Evolutionary conservation across 1,140 invertebrate genomes (phyloP), one percentile per base, ranked within the genome.

Genomic region (Conus ventricosus): DNA sequence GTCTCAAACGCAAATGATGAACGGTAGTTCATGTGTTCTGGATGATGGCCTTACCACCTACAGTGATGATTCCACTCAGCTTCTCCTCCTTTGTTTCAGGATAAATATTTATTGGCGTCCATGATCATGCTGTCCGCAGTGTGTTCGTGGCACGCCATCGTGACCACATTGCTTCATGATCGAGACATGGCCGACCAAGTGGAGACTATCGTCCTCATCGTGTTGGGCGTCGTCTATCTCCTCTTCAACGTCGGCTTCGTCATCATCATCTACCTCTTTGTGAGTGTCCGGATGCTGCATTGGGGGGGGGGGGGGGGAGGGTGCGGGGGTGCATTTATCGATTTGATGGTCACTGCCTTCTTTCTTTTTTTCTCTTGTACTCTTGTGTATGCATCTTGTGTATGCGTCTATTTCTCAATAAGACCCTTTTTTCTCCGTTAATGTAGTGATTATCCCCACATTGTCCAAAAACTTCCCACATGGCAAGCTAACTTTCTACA

Each of bases 101-200:
- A 95, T 88, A 95, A 95, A 89, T 95, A 95, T 90, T 89, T 95
- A 75, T 88, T 95, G 85, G 92, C 92, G 0, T 93, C 94, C n/a
- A 94, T 95, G 93, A 85, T 91, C 23, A 94, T 95, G 92, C 84
- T 95, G 83, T 93, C 94, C 7, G 89, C 91, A 20, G 93, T 95
- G 17, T 95, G 95, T 89, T 91, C 92, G 13, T 95, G 95, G 95
- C 95, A 95, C 84, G 94, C 93, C 39, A 89, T 95, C n/a, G 93
- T 94, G 3, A 94, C 93, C 13, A 89, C 90, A n/a, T 82, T 94
- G 81, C 17, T 89, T 3, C 25, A 87, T 51, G 88, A 92, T 67
- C 80, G 85, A 13, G 27, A n/a, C 1, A 53, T 83, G 27, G 93
- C 91, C 7, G 92, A 95, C 88, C 60, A 78, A n/a, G 90, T 93